phyloP scores from a whole-genome alignment of 2,113 vertebrate genomes.

The Triplophysa dalaica region DNA sequence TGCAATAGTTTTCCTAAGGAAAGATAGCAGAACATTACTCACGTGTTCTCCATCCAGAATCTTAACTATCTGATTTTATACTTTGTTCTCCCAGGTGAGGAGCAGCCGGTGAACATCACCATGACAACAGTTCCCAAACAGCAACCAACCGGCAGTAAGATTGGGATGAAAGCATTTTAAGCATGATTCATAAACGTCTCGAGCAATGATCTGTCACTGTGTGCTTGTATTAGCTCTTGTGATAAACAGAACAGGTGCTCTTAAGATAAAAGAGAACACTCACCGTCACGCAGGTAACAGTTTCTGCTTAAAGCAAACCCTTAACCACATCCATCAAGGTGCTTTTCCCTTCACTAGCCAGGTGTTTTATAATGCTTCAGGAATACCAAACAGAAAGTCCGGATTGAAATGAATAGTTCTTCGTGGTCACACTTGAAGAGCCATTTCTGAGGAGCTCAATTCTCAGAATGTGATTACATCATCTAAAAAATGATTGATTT shows the following conservation, averaged over 20 bases:
- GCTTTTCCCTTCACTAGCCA: slow-evolving; percentile 4
- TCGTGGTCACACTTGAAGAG: background rate
- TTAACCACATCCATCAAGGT: slow-evolving; percentile 16
- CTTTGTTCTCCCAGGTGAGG: slow-evolving; percentile 27
- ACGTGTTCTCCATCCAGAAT: slow-evolving; percentile 12
- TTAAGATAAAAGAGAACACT: slow-evolving; percentile 27
- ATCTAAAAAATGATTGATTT: background rate
- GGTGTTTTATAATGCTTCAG: background rate
- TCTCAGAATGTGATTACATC: slow-evolving; percentile 4
- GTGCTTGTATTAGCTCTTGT: slow-evolving; percentile 5
- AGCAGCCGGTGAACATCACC: slow-evolving; percentile 1
- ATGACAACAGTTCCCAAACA: slow-evolving; percentile 34
- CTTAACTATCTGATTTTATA: slow-evolving; percentile 26
- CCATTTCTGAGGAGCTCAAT: slow-evolving; percentile 13
- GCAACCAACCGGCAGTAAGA: background rate
- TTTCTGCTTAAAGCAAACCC: slow-evolving; percentile 3
- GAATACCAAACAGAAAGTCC: slow-evolving; percentile 24
- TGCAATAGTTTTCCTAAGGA: background rate
- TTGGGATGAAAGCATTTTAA: slow-evolving; percentile 16
- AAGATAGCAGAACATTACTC: background rate
- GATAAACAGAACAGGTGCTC: slow-evolving; percentile 8
- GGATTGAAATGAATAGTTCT: background rate
- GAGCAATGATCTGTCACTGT: slow-evolving; percentile 1
- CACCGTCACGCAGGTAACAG: background rate
- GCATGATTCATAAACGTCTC: background rate